Evolutionary conservation across 2,888 invertebrate species (phyloP), one percentile per base, ranked within the genome.

Genomic region (Campopleginae sp.): DNA sequence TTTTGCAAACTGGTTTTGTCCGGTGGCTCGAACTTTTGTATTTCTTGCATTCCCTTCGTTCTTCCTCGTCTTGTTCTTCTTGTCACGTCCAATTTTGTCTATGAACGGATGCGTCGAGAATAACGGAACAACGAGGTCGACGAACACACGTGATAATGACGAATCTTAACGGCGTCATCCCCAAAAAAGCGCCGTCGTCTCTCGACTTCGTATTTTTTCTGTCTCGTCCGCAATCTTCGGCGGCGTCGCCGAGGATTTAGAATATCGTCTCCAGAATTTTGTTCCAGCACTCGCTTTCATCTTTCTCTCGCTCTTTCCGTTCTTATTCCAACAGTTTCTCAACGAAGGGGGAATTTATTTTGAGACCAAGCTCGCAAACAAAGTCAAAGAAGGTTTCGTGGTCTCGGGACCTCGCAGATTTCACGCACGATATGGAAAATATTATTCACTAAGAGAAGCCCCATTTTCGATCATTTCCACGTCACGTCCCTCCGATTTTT

Each of bases 21-120:
- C 71, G 77, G 74, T 68, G 7, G 46, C 54, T 80, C 33, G 14
- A 66, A 65, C 58, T 76, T 79, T 71, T 71, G 54, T 80, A 33
- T 76, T 80, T 80, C 51, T 70, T 68, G 71, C 80, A 80, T 86
- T 86, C 74, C 33, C 75, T 70, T 65, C 63, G 27, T 74, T 76
- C 68, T 46, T 63, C 23, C 17, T 19, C 61, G 33, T 72, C 72
- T 65, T 72, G 51, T 66, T 68, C 46, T 61, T 82, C 82, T 74
- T 68, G 68, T 74, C 77, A 63, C 82, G 82, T 86, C 82, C 85
- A 82, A 86, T 86, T 86, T 86, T 80, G 85, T 86, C 85, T 78
- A 82, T 82, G 82, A 86, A 83, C 85, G 82, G 80, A 86, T 78
- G 80, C 82, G 80, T 54, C 82, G 82, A 76, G 82, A 82, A 82